Conservation (phyloP, 2,888 invertebrate genomes). For the Anorthoa munda region DNA sequence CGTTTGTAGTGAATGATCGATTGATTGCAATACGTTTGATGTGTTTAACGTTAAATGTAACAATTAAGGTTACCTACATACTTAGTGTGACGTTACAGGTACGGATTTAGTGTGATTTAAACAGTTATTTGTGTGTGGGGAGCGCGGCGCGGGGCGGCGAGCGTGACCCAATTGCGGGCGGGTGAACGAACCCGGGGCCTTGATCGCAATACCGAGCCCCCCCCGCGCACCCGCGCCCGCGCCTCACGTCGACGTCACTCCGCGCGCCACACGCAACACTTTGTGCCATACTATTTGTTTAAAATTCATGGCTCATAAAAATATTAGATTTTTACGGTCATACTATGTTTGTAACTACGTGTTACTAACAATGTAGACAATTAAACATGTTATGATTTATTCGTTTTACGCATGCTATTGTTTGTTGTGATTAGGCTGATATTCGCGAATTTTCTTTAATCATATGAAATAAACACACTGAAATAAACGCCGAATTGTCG, state of each 20-base stretch:
- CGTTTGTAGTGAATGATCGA: constrained; percentile 36
- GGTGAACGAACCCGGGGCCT: constrained; percentile 90
- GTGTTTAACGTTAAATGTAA: constrained; percentile 60
- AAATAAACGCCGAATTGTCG: not conserved
- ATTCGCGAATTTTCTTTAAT: constrained; percentile 14
- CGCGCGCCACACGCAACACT: constrained; percentile 73
- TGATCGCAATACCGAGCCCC: constrained; percentile 88
- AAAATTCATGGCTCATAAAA: constrained; percentile 70
- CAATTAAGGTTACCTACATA: constrained; percentile 79
- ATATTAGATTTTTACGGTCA: constrained; percentile 64
- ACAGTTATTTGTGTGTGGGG: constrained; percentile 86
- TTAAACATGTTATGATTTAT: constrained; percentile 52
- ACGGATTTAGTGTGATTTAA: constrained; percentile 87
- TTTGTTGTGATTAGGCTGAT: constrained; percentile 9
- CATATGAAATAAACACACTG: not conserved
- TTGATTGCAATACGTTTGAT: constrained; percentile 47
- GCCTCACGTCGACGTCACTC: constrained; percentile 77
- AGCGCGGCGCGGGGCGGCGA: constrained; percentile 80
- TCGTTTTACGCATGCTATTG: constrained; percentile 28
- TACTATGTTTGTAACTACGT: constrained; percentile 56
- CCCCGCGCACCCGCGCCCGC: constrained; percentile 57
- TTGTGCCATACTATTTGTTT: constrained; percentile 80
- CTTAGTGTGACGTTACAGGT: constrained; percentile 83
- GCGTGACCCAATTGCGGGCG: constrained; percentile 88
- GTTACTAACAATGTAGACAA: constrained; percentile 60